Conservation (phyloP, 2,797 vertebrate genomes). For the Erethizon dorsatum region DNA sequence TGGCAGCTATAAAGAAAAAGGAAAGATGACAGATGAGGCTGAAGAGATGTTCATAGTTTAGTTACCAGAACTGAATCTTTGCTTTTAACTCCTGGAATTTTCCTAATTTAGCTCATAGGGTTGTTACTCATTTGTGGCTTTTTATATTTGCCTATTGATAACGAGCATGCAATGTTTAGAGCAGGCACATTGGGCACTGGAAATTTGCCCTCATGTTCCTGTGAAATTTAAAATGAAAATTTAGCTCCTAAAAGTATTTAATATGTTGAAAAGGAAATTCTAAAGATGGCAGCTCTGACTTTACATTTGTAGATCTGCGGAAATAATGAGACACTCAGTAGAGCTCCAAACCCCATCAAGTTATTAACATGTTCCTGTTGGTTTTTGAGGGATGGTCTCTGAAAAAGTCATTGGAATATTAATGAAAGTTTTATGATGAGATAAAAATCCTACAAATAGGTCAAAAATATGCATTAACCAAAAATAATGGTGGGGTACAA, state of each 20-base stretch:
- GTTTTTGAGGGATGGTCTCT: conserved; percentile 73
- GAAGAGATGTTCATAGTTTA: neutral
- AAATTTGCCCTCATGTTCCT: conserved; percentile 46
- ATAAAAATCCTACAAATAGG: conserved; percentile 81
- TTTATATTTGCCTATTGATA: neutral
- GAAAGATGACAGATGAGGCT: neutral
- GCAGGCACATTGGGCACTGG: neutral
- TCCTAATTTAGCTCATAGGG: neutral
- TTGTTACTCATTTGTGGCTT: neutral
- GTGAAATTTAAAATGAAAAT: conserved; percentile 71
- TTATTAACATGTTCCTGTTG: conserved; percentile 81
- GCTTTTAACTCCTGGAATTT: neutral
- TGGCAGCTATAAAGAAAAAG: neutral
- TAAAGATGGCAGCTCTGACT: conserved; percentile 81
- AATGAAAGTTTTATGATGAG: conserved; percentile 86
- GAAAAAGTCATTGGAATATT: conserved; percentile 83
- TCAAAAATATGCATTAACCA: conserved; percentile 83
- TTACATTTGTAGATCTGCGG: conserved; percentile 76
- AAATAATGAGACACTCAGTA: conserved; percentile 68
- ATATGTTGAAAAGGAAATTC: conserved; percentile 77
- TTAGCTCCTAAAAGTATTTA: conserved; percentile 76
- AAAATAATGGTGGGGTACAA: conserved; percentile 83
- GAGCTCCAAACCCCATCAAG: conserved; percentile 72
- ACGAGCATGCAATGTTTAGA: conserved; percentile 47
- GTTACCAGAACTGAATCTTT: neutral